Evolutionary conservation across 92 coral and sea anemone species (phyloP).

Genomic region (Parazoanthus atlanticus): DNA sequence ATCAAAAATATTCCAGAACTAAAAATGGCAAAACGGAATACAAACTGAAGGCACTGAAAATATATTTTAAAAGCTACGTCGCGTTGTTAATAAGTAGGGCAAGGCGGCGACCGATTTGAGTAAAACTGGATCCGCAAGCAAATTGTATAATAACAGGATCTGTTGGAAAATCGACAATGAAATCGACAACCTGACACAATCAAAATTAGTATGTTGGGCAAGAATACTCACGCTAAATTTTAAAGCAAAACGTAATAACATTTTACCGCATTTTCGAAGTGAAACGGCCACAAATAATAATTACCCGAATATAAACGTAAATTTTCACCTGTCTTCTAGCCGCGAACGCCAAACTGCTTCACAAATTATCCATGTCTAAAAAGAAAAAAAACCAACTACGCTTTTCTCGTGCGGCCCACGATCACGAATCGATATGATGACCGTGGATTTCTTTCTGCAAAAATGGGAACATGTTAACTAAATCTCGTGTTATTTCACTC

Average conservation of each 20-base stretch:
- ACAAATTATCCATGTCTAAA: constrained; percentile 15
- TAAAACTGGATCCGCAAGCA: constrained; percentile 21
- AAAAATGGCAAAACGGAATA: background rate
- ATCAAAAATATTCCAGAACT: constrained; percentile 16
- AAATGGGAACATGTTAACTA: background rate
- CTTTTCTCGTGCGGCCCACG: background rate
- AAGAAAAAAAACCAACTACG: background rate
- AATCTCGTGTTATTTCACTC: constrained; percentile 6
- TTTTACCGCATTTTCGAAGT: constrained; percentile 22
- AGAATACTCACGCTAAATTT: constrained; percentile 6
- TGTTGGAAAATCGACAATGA: constrained; percentile 35
- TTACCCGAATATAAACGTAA: constrained; percentile 22
- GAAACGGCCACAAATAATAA: constrained; percentile 35
- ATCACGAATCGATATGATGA: constrained; percentile 9
- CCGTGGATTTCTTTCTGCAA: background rate
- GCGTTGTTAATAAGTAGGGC: constrained; percentile 34
- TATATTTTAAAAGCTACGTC: background rate
- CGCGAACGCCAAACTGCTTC: constrained; percentile 40
- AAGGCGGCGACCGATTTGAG: constrained; percentile 30
- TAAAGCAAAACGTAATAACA: constrained; percentile 5
- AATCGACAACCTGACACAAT: constrained; percentile 24
- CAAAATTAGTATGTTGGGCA: constrained; percentile 17
- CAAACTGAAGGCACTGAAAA: background rate
- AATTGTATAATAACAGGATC: constrained; percentile 25
- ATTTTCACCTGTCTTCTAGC: constrained; percentile 44